Percentiles rank a stretch among this genome's conserved stretches.
These are phyloP conservation scores for Aegotheles bennettii DNA, from an alignment of 2,113 vertebrate species.

Conservation along the genomic window DNA sequence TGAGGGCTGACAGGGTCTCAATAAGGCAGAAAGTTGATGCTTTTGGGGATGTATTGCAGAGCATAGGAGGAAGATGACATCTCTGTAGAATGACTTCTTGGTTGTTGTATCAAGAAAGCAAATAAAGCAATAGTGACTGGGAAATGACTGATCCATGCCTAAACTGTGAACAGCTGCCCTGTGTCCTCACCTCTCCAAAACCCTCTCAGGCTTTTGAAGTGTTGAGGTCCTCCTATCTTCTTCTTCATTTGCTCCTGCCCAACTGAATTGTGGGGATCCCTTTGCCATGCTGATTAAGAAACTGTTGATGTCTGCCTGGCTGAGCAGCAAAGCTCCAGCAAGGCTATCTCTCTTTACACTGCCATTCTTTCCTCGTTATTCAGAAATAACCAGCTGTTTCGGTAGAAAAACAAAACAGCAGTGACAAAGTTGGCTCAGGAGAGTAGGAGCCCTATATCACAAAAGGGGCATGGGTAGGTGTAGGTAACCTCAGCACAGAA, in stretches of 20 bases:
- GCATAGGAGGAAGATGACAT: rapidly evolving
- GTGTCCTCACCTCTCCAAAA: not conserved
- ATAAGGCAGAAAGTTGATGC: not conserved
- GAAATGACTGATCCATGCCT: not conserved
- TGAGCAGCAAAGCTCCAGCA: not conserved
- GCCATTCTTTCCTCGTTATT: not conserved
- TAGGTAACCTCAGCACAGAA: not conserved
- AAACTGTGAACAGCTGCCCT: not conserved
- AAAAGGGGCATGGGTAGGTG: not conserved
- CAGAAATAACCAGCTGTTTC: not conserved
- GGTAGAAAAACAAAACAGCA: not conserved
- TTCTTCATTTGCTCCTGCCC: not conserved
- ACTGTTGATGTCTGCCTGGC: not conserved
- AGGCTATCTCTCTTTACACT: not conserved
- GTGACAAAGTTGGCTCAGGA: not conserved
- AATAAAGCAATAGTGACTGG: not conserved
- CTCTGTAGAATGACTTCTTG: not conserved
- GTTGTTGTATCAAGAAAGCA: not conserved
- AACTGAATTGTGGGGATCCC: not conserved
- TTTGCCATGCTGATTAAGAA: not conserved
- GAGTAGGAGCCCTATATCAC: not conserved
- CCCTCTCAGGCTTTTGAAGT: not conserved
- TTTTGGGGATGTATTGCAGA: not conserved
- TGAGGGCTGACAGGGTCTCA: not conserved
- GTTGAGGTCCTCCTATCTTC: not conserved